These are phyloP conservation scores for Limnephilus auricula DNA, from an alignment of 2,888 invertebrate genomes.

Conservation along the genomic window DNA sequence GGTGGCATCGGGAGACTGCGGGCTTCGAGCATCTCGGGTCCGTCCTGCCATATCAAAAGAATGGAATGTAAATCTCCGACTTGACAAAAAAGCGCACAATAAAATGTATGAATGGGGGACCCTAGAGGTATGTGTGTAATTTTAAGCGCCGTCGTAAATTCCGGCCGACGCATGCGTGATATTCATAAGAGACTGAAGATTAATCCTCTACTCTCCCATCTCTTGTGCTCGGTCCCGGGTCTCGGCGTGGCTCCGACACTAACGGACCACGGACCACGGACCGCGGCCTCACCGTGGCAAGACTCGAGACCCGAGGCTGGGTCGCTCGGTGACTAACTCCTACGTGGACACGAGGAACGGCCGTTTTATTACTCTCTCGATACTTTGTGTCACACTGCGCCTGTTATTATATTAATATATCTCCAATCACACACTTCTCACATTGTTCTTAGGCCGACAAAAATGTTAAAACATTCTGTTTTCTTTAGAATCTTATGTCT, in stretches of 20 bases:
- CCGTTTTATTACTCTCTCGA: background rate
- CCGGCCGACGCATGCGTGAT: slow-evolving; percentile 58
- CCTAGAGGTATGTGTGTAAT: slow-evolving; percentile 46
- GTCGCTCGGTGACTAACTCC: slow-evolving; percentile 8
- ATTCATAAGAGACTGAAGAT: slow-evolving; percentile 60
- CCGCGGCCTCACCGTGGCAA: too few species aligned
- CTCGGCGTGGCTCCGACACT: background rate
- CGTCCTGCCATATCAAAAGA: slow-evolving; percentile 60
- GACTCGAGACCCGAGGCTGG: background rate
- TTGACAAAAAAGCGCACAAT: slow-evolving; percentile 62
- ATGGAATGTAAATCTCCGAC: slow-evolving; percentile 63
- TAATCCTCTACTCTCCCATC: slow-evolving; percentile 36
- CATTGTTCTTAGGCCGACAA: background rate
- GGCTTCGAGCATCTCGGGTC: slow-evolving; percentile 18
- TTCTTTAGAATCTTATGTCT: background rate
- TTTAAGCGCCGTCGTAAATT: slow-evolving; percentile 66
- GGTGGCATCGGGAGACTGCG: slow-evolving; percentile 10
- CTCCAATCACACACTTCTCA: background rate
- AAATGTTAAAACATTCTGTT: background rate
- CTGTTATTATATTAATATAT: background rate
- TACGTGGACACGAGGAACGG: slow-evolving; percentile 36
- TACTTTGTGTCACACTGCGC: slow-evolving; percentile 20
- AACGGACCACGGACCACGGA: too few species aligned
- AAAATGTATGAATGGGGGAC: slow-evolving; percentile 61
- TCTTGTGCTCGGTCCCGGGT: background rate